A percentile compares a stretch with the other conserved stretches of the same genome.
Conservation (phyloP, 2,797 vertebrate genomes). For the Siniperca undulata region DNA sequence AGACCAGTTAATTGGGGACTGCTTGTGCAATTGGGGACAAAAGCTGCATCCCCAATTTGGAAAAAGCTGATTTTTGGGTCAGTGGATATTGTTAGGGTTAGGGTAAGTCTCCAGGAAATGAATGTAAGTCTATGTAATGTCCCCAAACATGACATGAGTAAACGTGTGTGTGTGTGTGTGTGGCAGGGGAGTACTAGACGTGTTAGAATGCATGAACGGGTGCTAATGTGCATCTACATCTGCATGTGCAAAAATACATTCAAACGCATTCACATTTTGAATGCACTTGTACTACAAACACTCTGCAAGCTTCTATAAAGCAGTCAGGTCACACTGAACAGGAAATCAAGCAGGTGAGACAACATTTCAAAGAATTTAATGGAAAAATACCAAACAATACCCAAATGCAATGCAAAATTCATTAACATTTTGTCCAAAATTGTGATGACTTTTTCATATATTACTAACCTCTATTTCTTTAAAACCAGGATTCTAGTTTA, state of each 20-base stretch:
- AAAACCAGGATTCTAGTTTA: not conserved
- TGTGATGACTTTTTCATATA: no score
- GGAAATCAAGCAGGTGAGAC: not conserved
- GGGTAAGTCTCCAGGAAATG: no score
- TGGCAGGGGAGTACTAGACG: not conserved
- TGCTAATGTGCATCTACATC: slow-evolving; percentile 21
- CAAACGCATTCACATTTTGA: slow-evolving; percentile 6
- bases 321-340: not conserved
- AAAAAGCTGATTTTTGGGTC: no score
- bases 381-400: not conserved
- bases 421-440: not conserved
- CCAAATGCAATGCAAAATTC: not conserved
- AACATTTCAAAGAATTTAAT: not conserved
- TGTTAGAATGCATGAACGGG: slow-evolving; percentile 12
- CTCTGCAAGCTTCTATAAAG: not conserved
- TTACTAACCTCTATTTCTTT: no score
- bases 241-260: slow-evolving; percentile 20
- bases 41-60: no score
- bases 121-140: no score
- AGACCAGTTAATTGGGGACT: no score
- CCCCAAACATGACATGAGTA: not conserved
- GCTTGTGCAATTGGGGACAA: no score
- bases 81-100: no score
- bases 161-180: slow-evolving; percentile 7
- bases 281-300: not conserved